phyloP scores from a whole-genome alignment of 2,888 invertebrate species.

The Mesorhabditis belari region DNA sequence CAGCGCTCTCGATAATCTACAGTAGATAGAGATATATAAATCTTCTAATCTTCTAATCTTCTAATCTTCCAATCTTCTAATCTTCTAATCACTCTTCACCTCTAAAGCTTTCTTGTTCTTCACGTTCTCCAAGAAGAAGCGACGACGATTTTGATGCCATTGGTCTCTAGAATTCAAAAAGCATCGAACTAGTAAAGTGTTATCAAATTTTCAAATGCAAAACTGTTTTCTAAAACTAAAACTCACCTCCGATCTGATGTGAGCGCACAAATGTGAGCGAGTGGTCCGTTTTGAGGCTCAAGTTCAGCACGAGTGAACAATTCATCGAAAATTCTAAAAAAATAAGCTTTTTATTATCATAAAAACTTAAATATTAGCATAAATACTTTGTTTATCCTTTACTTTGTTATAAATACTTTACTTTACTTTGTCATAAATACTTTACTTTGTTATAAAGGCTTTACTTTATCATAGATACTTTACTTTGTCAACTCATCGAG shows the following conservation, averaged over 20 bases:
- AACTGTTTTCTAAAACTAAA: neutral
- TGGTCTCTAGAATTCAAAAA: constrained; percentile 11
- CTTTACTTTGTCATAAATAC: no score
- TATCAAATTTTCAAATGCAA: neutral
- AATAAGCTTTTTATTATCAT: neutral
- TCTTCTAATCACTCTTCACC: no score
- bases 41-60: no score
- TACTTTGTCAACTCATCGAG: constrained; percentile 31
- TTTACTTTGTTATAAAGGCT: no score
- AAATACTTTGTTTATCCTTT: no score
- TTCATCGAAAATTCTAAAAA: constrained; percentile 41
- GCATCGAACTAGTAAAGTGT: no score
- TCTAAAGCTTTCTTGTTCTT: constrained; percentile 33
- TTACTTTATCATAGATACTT: no score
- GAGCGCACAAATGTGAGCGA: constrained; percentile 30
- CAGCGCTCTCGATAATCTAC: constrained; percentile 31
- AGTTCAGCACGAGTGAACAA: constrained; percentile 25
- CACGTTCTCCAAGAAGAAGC: constrained; percentile 36
- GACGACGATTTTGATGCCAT: constrained; percentile 36
- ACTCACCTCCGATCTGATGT: constrained; percentile 28
- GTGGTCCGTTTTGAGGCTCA: constrained; percentile 14
- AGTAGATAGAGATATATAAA: neutral
- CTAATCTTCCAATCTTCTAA: no score
- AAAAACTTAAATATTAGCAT: neutral
- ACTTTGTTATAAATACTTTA: no score